These are phyloP conservation scores for Grapholita molesta DNA, from an alignment of 1,140 invertebrate species.

Conservation along the genomic window DNA sequence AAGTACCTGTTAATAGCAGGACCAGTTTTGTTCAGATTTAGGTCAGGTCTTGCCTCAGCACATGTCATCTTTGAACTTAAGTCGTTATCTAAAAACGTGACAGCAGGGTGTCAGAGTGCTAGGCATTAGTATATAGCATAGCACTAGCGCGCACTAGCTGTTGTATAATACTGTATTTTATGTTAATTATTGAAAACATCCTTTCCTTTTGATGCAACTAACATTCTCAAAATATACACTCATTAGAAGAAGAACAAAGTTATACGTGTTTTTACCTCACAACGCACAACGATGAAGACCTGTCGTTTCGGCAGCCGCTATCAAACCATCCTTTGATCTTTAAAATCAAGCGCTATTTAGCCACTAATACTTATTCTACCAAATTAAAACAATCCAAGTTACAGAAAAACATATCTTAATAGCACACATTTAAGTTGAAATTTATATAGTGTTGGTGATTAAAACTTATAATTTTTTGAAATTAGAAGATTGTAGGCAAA, in stretches of 20 bases:
- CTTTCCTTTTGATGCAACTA: too few relatives aligned
- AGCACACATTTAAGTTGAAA: conserved; percentile 23
- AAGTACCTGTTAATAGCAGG: too few relatives aligned
- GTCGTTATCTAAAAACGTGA: too few relatives aligned
- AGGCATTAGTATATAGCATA: too few relatives aligned
- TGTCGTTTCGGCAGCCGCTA: conserved; percentile 32
- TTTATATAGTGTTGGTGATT: conserved; percentile 1
- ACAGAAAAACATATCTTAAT: conserved; percentile 26
- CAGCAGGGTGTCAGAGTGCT: too few relatives aligned
- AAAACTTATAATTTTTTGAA: background rate
- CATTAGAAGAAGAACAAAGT: background rate
- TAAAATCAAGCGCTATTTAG: conserved; percentile 64
- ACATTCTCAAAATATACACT: too few relatives aligned
- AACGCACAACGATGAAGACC: conserved; percentile 57
- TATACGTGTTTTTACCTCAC: conserved; percentile 30
- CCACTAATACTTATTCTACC: conserved; percentile 58
- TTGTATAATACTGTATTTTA: too few relatives aligned
- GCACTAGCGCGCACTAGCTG: too few relatives aligned
- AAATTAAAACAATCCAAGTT: conserved; percentile 34
- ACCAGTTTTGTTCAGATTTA: too few relatives aligned
- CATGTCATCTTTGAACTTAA: too few relatives aligned
- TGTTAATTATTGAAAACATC: too few relatives aligned
- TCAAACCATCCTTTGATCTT: conserved; percentile 67
- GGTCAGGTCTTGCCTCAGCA: too few relatives aligned
- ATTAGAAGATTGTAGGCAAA: background rate